Evolutionary conservation across 2,797 vertebrate species (phyloP).

Genomic region (Podargus strigoides): DNA sequence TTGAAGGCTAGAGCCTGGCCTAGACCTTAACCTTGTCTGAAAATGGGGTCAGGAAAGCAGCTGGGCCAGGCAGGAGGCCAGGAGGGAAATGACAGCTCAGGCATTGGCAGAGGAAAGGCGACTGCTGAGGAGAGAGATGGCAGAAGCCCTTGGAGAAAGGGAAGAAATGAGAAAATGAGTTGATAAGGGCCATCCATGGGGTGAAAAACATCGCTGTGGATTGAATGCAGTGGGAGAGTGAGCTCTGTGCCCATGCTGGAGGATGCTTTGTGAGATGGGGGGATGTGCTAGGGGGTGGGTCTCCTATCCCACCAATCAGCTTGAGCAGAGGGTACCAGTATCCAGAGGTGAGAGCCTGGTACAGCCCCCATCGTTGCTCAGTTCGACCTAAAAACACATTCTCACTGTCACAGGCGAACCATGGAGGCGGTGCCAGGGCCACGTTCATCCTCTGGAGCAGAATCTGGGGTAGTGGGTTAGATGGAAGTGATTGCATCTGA

Average conservation of each 20-base stretch:
- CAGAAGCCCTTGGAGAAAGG: not conserved
- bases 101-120: not conserved
- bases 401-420: accelerated
- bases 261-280: not conserved
- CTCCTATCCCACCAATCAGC: not conserved
- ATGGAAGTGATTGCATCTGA: slow-evolving; percentile 29
- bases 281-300: accelerated
- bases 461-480: slow-evolving; percentile 60
- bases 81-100: slow-evolving; percentile 5
- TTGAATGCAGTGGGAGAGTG: not conserved
- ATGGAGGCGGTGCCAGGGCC: not conserved
- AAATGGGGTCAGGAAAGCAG: slow-evolving; percentile 45
- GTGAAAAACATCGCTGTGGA: not conserved
- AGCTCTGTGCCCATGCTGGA: not conserved
- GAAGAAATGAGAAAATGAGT: not conserved
- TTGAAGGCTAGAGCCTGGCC: slow-evolving; percentile 22
- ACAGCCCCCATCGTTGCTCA: not conserved
- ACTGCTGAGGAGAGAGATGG: not conserved
- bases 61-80: slow-evolving; percentile 12
- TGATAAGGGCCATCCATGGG: not conserved
- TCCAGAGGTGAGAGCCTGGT: not conserved
- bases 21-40: slow-evolving; percentile 12
- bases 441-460: accelerated
- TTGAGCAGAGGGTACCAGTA: not conserved
- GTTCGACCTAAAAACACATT: not conserved